Evolutionary conservation across 2,113 vertebrate species (phyloP), one percentile per base, ranked within the genome.

Genomic region (Apeltes quadracus): DNA sequence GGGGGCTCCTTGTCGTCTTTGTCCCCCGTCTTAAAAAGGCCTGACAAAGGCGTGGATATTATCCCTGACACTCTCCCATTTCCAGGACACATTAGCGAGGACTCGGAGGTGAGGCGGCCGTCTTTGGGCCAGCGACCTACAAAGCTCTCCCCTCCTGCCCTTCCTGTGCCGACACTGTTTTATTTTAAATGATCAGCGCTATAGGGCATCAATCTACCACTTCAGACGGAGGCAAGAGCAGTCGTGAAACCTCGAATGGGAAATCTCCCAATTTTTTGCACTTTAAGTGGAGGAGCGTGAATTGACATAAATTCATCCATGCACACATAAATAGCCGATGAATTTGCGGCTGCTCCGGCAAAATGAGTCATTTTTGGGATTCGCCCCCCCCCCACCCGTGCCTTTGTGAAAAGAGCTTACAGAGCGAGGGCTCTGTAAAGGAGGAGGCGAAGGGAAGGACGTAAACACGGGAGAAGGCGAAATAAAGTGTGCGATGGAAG

Each of bases 281-380:
- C 36, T 6, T 48, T 38, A 44, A 50, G 32, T 0, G 39, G 59
- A 54, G 18, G 20, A 69, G n/a, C 13, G 23, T 57, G 51, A 53
- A 84, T 84, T 68, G 70, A 57, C 65, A 69, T 72, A 81, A 66
- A 75, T 50, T 71, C 83, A 56, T 11, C 55, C 68, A 73, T 63
- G 53, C 72, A 55, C 72, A 34, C 27, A 48, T 39, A 67, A 58
- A 39, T 69, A 64, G 62, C 57, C 61, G 0, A 75, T 79, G 87
- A 87, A 84, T 86, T 82, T 83, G 75, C 80, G 57, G 61, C 80
- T 67, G 79, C 86, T 81, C 72, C 69, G 16, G 76, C 83, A 82
- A 93, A 91, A 92, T 88, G 83, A 92, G 91, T 90, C 89, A 94
- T 94, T 93, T 90, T 84, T 91, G 83, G 90, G 88, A 34, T 34